phyloP scores from a whole-genome alignment of 2,888 invertebrate species.

The Idaea biselata region DNA sequence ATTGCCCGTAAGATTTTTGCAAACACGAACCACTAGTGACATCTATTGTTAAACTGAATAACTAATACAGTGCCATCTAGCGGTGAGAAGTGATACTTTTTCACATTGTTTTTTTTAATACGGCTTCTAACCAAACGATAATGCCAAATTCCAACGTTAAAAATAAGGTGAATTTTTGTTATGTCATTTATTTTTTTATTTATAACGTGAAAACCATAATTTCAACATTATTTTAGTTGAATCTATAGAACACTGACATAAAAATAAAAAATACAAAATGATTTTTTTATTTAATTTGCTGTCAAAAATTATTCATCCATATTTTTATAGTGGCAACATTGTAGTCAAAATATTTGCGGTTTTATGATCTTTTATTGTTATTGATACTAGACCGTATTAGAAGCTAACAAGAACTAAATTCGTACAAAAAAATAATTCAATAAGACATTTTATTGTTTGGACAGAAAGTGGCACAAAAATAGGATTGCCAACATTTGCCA shows the following conservation, averaged over 20 bases:
- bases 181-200: slow-evolving; percentile 37
- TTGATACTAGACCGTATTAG: slow-evolving; percentile 52
- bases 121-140: background rate
- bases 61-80: slow-evolving; percentile 31
- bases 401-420: slow-evolving; percentile 49
- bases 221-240: no score
- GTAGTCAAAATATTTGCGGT: slow-evolving; percentile 33
- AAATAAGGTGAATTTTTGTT: slow-evolving; percentile 15
- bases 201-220: no score
- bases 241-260: no score
- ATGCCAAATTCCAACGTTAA: background rate
- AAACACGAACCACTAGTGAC: slow-evolving; percentile 7
- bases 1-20: no score
- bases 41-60: slow-evolving; percentile 13
- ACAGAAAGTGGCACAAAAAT: slow-evolving; percentile 76
- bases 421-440: slow-evolving; percentile 38
- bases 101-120: background rate
- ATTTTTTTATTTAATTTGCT: background rate
- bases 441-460: slow-evolving; percentile 60
- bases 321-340: slow-evolving; percentile 50
- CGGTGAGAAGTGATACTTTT: slow-evolving; percentile 26
- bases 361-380: slow-evolving; percentile 40
- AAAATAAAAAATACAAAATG: no score
- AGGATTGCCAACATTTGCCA: slow-evolving; percentile 77
- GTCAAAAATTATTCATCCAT: slow-evolving; percentile 16